A percentile compares a stretch with the other conserved stretches of the same genome.
phyloP scores from a whole-genome alignment of 2,797 vertebrate species.

The Dipus sagitta region DNA sequence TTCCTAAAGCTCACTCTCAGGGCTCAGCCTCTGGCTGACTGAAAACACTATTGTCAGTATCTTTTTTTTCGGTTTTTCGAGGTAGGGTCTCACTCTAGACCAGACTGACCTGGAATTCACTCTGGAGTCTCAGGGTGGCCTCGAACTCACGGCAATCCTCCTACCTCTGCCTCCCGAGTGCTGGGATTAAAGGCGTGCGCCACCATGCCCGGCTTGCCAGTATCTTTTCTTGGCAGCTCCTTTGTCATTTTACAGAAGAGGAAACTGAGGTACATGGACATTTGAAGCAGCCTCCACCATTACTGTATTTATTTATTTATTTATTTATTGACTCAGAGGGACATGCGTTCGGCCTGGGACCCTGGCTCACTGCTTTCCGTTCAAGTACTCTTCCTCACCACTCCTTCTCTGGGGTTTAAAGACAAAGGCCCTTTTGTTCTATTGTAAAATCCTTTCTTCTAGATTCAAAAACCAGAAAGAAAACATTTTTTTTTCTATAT shows the following conservation, averaged over 20 bases:
- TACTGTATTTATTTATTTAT: fast-evolving
- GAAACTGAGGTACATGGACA: constrained; percentile 2
- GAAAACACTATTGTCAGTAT: not conserved
- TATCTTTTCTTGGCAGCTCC: not conserved
- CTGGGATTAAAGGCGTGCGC: no score
- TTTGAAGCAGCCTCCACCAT: not conserved
- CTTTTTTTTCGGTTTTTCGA: not conserved
- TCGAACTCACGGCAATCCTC: no score
- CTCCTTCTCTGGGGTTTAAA: not conserved
- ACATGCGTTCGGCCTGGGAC: not conserved
- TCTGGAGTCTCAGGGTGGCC: no score
- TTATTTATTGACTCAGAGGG: not conserved
- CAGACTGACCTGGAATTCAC: no score
- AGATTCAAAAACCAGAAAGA: constrained; percentile 29
- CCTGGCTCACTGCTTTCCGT: not conserved
- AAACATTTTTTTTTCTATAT: not conserved
- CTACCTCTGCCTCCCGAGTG: no score
- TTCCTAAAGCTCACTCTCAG: no score
- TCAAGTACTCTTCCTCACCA: not conserved
- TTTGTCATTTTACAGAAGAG: not conserved
- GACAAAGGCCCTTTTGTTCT: not conserved
- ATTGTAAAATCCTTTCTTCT: not conserved
- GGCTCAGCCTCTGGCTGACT: not conserved
- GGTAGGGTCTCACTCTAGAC: no score
- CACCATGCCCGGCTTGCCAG: not conserved